These are phyloP conservation scores for Ceratoteleas bidentatus DNA, from an alignment of 1,140 invertebrate genomes.

Conservation along the genomic window DNA sequence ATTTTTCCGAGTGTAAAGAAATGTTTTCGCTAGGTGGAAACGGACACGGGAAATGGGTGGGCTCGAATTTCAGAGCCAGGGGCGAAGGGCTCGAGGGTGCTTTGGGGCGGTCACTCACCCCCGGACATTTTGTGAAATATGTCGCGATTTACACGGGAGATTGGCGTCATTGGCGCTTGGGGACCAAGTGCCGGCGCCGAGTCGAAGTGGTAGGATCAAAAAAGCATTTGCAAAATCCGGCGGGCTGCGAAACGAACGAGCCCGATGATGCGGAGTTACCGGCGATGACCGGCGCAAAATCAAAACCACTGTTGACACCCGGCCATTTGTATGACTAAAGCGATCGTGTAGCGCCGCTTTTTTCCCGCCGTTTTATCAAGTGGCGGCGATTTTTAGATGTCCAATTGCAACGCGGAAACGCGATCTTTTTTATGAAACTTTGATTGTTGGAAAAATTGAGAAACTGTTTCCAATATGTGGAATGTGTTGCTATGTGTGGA, in stretches of 20 bases:
- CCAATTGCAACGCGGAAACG: background rate
- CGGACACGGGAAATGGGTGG: background rate
- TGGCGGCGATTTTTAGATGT: constrained; percentile 25
- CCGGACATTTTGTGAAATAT: constrained; percentile 77
- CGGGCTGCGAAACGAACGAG: constrained; percentile 57
- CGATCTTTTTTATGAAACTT: too few relatives aligned
- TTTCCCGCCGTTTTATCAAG: constrained; percentile 29
- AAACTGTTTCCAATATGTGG: too few relatives aligned
- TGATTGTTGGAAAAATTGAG: too few relatives aligned
- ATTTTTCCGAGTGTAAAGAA: background rate
- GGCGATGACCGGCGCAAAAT: constrained; percentile 73
- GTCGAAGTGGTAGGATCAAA: constrained; percentile 75
- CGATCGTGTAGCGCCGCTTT: constrained; percentile 25
- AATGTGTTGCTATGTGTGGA: too few relatives aligned
- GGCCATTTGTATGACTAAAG: constrained; percentile 59
- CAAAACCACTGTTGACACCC: constrained; percentile 71
- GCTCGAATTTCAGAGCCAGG: constrained; percentile 5
- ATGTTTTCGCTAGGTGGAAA: background rate
- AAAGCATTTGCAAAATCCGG: constrained; percentile 78
- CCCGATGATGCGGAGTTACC: constrained; percentile 50
- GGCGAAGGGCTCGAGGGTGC: background rate
- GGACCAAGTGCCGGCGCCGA: constrained; percentile 69
- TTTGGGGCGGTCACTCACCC: constrained; percentile 43
- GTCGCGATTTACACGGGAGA: constrained; percentile 81
- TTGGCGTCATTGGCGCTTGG: constrained; percentile 79